Percentiles rank a stretch among this genome's conserved stretches.
Evolutionary conservation across 2,797 vertebrate genomes (phyloP).

Genomic region (Gypaetus barbatus): DNA sequence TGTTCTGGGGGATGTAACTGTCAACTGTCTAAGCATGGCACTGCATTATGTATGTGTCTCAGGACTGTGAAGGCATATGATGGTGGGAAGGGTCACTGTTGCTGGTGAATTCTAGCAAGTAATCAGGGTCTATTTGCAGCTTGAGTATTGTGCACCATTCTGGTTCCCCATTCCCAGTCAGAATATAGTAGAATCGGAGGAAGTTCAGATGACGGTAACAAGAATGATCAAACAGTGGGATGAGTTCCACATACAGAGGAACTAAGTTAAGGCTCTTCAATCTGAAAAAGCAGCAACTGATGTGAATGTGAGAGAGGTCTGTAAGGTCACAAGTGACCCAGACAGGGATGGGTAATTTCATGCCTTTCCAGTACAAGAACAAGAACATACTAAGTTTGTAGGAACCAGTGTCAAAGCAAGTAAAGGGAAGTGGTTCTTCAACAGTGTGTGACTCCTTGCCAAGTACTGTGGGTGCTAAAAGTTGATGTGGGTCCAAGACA

Average conservation of each 20-base stretch:
- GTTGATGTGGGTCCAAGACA: background rate
- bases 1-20: background rate
- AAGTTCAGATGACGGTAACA: background rate
- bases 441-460: background rate
- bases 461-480: background rate
- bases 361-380: background rate
- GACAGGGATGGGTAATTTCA: background rate
- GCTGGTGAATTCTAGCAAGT: background rate
- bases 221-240: background rate
- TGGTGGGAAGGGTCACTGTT: background rate
- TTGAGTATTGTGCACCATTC: background rate
- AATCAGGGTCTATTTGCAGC: background rate
- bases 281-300: background rate
- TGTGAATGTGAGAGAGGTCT: background rate
- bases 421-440: background rate
- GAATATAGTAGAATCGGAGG: background rate
- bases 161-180: background rate
- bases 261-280: background rate
- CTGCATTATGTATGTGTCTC: background rate
- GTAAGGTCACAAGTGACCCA: background rate
- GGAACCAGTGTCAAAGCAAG: background rate
- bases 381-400: background rate
- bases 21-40: background rate
- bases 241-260: background rate
- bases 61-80: background rate